Evolutionary conservation across 2,797 vertebrate genomes (phyloP).

Genomic region (Australoheros facetus): DNA sequence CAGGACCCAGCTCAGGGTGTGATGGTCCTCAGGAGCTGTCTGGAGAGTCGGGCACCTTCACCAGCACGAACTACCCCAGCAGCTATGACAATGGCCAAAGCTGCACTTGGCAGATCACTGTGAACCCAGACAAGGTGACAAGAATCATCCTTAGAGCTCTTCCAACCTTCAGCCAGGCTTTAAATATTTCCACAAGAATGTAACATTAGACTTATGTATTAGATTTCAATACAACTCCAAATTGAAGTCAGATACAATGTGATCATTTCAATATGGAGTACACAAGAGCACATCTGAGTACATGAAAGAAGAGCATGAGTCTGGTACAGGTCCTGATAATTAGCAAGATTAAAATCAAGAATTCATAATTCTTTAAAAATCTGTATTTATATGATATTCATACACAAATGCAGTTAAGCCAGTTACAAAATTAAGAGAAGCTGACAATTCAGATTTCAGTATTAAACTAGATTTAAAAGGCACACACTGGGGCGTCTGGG

Average conservation of each 20-base stretch:
- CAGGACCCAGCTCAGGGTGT: constrained; percentile 64
- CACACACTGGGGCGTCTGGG: neutral
- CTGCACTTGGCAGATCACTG: constrained; percentile 81
- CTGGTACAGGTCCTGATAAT: too few relatives aligned
- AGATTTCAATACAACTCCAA: neutral
- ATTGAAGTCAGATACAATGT: neutral
- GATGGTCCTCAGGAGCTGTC: constrained; percentile 67
- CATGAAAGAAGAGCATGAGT: too few relatives aligned
- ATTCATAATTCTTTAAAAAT: too few relatives aligned
- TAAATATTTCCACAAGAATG: neutral
- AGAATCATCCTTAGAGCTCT: neutral
- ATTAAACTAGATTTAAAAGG: neutral
- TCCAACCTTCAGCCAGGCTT: neutral
- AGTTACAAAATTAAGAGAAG: neutral
- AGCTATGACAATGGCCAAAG: constrained; percentile 77
- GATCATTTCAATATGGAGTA: neutral
- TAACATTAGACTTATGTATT: neutral
- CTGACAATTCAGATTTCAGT: neutral
- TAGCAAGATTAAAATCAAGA: too few relatives aligned
- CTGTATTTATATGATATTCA: neutral
- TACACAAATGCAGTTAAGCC: neutral
- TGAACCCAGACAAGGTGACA: constrained; percentile 80
- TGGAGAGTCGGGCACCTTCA: constrained; percentile 76
- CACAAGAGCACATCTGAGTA: too few relatives aligned
- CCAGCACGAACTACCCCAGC: constrained; percentile 78